A percentile compares a stretch with the other conserved stretches of the same genome.
phyloP scores from a whole-genome alignment of 2,113 vertebrate species.

The Glaucomys volans region DNA sequence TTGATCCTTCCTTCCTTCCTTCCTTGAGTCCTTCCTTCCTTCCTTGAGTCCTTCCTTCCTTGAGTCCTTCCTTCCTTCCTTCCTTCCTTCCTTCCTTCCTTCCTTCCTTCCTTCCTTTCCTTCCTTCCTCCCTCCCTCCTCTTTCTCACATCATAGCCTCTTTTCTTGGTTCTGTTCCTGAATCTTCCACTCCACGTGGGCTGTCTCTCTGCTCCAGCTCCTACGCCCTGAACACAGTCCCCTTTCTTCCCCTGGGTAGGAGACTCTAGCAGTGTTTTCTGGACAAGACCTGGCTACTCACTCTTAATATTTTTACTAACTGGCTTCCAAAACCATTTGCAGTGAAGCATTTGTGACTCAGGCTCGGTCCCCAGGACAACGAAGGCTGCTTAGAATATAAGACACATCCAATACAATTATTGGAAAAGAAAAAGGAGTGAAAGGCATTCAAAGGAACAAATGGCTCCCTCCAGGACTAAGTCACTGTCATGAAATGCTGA shows the following conservation, averaged over 20 bases:
- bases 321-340: background rate
- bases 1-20: background rate
- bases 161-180: background rate
- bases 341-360: background rate
- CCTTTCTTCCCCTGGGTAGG: too few species aligned
- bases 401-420: background rate
- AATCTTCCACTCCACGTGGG: fast-evolving
- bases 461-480: background rate
- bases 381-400: background rate
- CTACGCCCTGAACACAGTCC: fast-evolving
- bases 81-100: too few species aligned
- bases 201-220: background rate
- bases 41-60: too few species aligned
- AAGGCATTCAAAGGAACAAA: background rate
- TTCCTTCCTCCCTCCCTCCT: too few species aligned
- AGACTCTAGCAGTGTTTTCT: background rate
- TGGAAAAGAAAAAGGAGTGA: slow-evolving; percentile 33
- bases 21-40: background rate
- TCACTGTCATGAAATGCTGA: background rate
- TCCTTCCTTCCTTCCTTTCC: too few species aligned
- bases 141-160: background rate
- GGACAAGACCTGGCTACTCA: background rate
- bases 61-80: background rate
- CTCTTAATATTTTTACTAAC: background rate
- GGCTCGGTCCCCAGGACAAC: background rate